These are phyloP conservation scores for Pomatostomus ruficeps DNA, from an alignment of 2,113 vertebrate genomes.

Conservation along the genomic window DNA sequence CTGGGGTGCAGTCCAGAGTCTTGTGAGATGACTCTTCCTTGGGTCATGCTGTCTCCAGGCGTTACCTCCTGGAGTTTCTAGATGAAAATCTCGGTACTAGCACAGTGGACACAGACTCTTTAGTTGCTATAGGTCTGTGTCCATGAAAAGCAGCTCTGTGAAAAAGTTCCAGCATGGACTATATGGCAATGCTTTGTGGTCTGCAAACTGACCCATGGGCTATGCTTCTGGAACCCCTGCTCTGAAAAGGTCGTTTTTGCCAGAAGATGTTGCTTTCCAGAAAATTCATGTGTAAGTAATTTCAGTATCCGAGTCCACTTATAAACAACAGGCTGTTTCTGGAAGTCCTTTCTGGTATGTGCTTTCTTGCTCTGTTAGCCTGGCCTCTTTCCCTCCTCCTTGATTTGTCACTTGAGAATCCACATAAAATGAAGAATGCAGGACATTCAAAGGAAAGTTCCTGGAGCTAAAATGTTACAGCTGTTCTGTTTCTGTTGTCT, in stretches of 20 bases:
- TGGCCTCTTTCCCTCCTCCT: neutral
- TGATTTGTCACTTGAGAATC: conserved; percentile 39
- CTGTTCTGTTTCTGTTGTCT: neutral
- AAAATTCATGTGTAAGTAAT: conserved; percentile 17
- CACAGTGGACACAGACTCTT: neutral
- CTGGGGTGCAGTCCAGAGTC: neutral
- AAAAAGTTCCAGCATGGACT: neutral
- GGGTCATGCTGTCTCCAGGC: neutral
- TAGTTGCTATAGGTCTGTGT: neutral
- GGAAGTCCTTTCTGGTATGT: neutral
- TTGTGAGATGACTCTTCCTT: neutral
- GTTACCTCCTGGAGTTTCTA: neutral
- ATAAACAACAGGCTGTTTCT: neutral
- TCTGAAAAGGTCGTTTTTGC: neutral
- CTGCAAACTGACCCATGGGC: neutral
- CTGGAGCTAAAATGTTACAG: neutral
- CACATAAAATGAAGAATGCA: conserved; percentile 11
- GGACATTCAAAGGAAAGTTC: neutral
- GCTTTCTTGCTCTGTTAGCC: neutral
- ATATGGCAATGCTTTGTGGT: neutral
- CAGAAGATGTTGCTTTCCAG: neutral
- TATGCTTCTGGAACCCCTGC: neutral
- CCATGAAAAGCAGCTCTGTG: neutral
- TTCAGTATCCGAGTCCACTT: neutral
- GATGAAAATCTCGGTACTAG: neutral